Evolutionary conservation across 2,888 invertebrate species (phyloP).

Genomic region (Dichetophora obliterata): DNA sequence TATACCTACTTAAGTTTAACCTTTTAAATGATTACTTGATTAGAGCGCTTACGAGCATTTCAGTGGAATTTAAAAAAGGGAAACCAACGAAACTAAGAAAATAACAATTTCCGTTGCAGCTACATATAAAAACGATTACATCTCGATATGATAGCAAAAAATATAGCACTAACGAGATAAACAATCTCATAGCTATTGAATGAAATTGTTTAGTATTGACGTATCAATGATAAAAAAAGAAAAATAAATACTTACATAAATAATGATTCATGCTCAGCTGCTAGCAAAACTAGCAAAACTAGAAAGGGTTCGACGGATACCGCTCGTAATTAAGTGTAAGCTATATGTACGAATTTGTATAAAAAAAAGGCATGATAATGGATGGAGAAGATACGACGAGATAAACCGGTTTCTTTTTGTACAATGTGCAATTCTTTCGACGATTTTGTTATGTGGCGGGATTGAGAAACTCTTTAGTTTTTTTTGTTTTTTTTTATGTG

Average conservation of each 20-base stretch:
- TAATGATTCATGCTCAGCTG: conserved; percentile 30
- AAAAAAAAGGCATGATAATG: too few relatives aligned
- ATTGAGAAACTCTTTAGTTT: conserved; percentile 35
- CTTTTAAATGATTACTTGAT: too few relatives aligned
- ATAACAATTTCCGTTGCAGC: too few relatives aligned
- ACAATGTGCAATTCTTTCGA: not conserved
- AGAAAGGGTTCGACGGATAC: not conserved
- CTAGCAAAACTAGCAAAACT: not conserved
- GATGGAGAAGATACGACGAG: not conserved
- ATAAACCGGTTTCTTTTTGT: conserved; percentile 6
- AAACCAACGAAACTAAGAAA: too few relatives aligned
- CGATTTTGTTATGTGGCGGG: not conserved
- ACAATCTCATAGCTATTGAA: not conserved
- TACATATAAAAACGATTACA: not conserved
- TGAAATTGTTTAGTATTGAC: conserved; percentile 19
- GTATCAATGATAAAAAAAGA: not conserved
- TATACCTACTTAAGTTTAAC: too few relatives aligned
- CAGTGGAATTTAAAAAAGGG: too few relatives aligned
- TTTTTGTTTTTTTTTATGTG: conserved; percentile 22
- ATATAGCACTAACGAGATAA: not conserved
- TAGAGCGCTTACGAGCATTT: too few relatives aligned
- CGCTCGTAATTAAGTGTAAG: not conserved
- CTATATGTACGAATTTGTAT: not conserved
- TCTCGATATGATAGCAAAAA: conserved; percentile 19
- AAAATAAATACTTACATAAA: conserved; percentile 10